Base-by-base conservation (phyloP, 2,797 vertebrate species). In the Gymnothorax javanicus region DNA sequence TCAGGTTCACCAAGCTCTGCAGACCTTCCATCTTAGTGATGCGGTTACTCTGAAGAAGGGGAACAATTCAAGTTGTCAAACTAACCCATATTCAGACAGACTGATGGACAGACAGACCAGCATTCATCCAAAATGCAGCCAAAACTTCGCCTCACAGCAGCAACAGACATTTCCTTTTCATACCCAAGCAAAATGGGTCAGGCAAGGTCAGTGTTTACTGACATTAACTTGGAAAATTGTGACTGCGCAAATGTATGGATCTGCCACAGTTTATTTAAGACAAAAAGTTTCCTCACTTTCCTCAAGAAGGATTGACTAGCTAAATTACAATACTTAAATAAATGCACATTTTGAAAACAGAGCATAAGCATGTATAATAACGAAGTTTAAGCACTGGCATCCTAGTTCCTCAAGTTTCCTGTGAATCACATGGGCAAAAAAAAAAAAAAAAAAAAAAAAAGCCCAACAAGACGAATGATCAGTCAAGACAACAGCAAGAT, bases 1-100 rank as follows among this genome's bases (percentile, higher is more conserved):
- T 97, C 89, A 99, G 91, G 89, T 96, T 99, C 91, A 96, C 95
- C 88, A 99, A 91, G 91, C 94, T 97, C 93, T 99, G 98, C 7
- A 99, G 94, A 33, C 99, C 99, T 91, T 99, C 98, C 0, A 99
- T 98, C 95, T 99, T 99, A 64, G 98, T 99, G 92, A 99, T 97
- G 25, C 98, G 97, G 91, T 99, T 99, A 91, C 98, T 99, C 99
- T 99, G 94, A 0, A 92, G 91, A 82, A 0, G 12, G 0, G 92
- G n/a, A 7, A 23, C 13, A 64, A 20, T 7, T 43, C 59, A 85
- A 20, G 33, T n/a, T 33, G 7, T 73, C 23, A 27, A 15, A 88
- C 0, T 84, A 69, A 59, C 71, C 75, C 60, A 86, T 13, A 56
- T 62, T 71, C 43, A n/a, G n/a, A 43, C 33, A 43, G 33, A 43